These are phyloP conservation scores for Acanthopagrus latus DNA, from an alignment of 2,797 vertebrate species.

Conservation along the genomic window DNA sequence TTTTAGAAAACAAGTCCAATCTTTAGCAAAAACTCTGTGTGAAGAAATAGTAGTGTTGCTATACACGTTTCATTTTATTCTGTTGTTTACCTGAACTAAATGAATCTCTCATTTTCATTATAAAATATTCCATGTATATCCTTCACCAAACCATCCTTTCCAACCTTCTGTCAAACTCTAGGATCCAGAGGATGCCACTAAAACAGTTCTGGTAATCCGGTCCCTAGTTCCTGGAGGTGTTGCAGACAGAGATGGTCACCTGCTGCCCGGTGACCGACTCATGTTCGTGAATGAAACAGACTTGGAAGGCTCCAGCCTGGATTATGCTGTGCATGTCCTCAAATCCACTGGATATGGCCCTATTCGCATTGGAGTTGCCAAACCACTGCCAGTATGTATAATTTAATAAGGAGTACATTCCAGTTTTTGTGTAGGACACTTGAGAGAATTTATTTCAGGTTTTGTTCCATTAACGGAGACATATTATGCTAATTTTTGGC, in stretches of 20 bases:
- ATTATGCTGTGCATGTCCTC: slow-evolving; percentile 92
- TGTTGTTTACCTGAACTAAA: not conserved
- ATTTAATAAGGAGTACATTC: not conserved
- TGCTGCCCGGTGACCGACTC: slow-evolving; percentile 95
- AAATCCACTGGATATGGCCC: slow-evolving; percentile 90
- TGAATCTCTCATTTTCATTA: not conserved
- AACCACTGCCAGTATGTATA: slow-evolving; percentile 91
- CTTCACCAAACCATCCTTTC: not conserved
- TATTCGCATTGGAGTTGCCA: slow-evolving; percentile 92
- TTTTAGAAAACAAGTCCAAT: not conserved
- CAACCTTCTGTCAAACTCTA: slow-evolving; percentile 59
- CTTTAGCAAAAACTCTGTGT: not conserved
- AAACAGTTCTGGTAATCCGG: slow-evolving; percentile 95
- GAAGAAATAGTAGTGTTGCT: not conserved
- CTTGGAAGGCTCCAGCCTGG: slow-evolving; percentile 91
- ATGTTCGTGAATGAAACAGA: slow-evolving; percentile 93
- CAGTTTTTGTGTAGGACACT: not conserved
- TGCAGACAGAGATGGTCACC: slow-evolving; percentile 91
- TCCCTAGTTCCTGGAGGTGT: slow-evolving; percentile 93
- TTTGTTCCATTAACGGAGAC: not conserved
- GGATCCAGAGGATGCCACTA: slow-evolving; percentile 93
- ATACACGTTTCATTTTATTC: not conserved
- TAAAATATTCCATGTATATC: not conserved
- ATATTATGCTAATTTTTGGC: too few relatives aligned
- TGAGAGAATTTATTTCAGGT: not conserved